Conservation (phyloP, 2,888 invertebrate genomes). For the Melitaea athalia region DNA sequence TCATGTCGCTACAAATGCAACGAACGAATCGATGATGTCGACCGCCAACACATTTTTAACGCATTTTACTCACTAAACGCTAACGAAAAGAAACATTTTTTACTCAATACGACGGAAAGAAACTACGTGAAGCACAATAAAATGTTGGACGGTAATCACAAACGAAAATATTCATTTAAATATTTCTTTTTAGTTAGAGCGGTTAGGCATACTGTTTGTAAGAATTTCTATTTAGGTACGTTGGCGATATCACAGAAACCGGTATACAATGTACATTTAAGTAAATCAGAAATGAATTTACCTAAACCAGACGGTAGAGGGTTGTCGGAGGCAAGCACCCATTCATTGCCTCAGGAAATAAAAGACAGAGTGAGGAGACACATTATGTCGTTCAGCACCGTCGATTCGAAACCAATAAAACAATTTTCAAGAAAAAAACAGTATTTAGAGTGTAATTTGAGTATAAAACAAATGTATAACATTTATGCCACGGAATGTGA, state of each 20-base stretch:
- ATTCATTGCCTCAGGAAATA: constrained; percentile 60
- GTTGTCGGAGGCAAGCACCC: constrained; percentile 62
- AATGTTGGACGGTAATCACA: constrained; percentile 48
- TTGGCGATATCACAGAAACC: constrained; percentile 75
- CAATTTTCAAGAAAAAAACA: constrained; percentile 69
- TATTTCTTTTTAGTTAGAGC: constrained; percentile 70
- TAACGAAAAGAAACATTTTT: constrained; percentile 72
- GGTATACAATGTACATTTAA: constrained; percentile 72
- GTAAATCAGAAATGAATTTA: constrained; percentile 71
- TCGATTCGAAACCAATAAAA: constrained; percentile 62
- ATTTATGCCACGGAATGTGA: constrained; percentile 64
- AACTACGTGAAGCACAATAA: constrained; percentile 57
- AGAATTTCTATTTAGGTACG: constrained; percentile 75
- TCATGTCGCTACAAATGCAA: constrained; percentile 72
- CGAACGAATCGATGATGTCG: constrained; percentile 63
- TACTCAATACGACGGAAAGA: constrained; percentile 72
- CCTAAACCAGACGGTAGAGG: constrained; percentile 75
- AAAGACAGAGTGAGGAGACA: constrained; percentile 70
- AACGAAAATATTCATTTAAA: constrained; percentile 68
- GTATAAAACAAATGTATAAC: constrained; percentile 68
- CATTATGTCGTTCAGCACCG: constrained; percentile 62
- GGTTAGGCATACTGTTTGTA: constrained; percentile 66
- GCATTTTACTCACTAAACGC: constrained; percentile 70
- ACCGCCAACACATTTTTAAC: constrained; percentile 70
- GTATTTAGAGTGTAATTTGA: constrained; percentile 60